Base-by-base conservation (phyloP, 2,797 vertebrate species). In the Girardinus metallicus region DNA sequence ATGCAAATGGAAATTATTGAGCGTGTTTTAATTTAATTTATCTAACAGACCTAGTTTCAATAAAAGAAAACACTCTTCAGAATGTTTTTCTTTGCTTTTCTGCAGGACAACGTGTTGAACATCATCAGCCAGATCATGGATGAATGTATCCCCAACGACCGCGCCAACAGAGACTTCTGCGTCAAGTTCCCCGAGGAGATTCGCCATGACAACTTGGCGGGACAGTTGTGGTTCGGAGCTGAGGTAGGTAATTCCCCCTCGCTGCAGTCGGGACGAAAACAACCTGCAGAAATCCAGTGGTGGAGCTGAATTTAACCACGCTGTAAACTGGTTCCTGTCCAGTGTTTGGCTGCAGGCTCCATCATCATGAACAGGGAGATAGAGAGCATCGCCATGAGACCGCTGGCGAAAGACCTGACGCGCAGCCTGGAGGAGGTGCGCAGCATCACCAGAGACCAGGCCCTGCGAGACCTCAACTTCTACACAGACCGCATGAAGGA, bases 311-410 rank as follows among this genome's bases (percentile, higher is more conserved):
- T 79, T 86, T 76, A 34, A 68, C 55, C 4, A 68, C 73, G 80
- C 2, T 0, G 13, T 91, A 29, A 44, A 15, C 23, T 29, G 68
- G 76, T 88, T 78, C 44, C 18, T 88, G 29, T 86, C 47, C 78
- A 99, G 98, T 99, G 98, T 92, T 93, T 99, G 95, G 98, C 98
- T 49, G 98, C 98, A 0, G 98, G 98, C 88, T 99, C 98, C 44
- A 99, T 98, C 93, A 99, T 99, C 94, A 99, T 99, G 98, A 99
- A 99, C 94, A 96, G 98, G 72, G 98, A 99, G 95, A 98, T 98
- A n/a, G 98, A 99, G 94, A 99, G 98, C 88, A 97, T 99, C 96
- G 98, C 98, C 7, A 99, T 99, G 98, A 96, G 97, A 74, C 98
- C 98, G 0, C 94, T 99, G 91, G 98, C 98, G 77, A 99, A 98